Conservation (phyloP, 2,888 invertebrate species). For the Dasypogon diadema region DNA sequence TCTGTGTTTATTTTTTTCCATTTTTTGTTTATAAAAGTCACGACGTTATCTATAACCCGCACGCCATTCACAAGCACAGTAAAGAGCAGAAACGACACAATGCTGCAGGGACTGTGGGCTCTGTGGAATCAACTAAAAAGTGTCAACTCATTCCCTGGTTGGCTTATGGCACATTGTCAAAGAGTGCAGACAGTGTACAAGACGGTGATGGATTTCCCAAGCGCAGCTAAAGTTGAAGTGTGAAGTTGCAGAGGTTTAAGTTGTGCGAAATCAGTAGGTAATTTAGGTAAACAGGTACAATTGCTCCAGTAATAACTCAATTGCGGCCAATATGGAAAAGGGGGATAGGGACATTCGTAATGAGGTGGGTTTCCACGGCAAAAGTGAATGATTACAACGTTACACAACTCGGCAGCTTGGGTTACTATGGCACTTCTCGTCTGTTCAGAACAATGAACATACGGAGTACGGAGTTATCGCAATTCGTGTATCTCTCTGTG, state of each 20-base stretch:
- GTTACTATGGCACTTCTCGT: background rate
- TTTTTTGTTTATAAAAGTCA: slow-evolving; percentile 17
- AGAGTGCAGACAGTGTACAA: background rate
- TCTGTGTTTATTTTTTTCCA: no score
- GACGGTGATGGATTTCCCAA: background rate
- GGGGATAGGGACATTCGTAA: slow-evolving; percentile 6
- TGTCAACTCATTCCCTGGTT: slow-evolving; percentile 8
- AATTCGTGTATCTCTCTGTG: slow-evolving; percentile 33
- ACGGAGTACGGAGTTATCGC: slow-evolving; percentile 16
- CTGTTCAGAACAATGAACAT: slow-evolving; percentile 31
- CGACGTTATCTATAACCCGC: slow-evolving; percentile 1
- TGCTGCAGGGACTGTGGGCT: no score
- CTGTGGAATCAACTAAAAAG: background rate
- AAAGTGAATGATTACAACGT: slow-evolving; percentile 11
- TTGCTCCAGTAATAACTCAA: slow-evolving; percentile 42
- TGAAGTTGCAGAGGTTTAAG: background rate
- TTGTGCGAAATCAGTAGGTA: slow-evolving; percentile 9
- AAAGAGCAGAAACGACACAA: background rate
- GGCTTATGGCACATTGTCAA: no score
- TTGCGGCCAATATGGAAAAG: background rate
- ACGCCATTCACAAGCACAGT: background rate
- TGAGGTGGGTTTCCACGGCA: slow-evolving; percentile 10
- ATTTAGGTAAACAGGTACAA: slow-evolving; percentile 7
- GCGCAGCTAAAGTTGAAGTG: background rate
- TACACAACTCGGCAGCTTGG: background rate